These are phyloP conservation scores for Ypsolopha scabrella DNA, from an alignment of 2,888 invertebrate genomes.

Conservation along the genomic window DNA sequence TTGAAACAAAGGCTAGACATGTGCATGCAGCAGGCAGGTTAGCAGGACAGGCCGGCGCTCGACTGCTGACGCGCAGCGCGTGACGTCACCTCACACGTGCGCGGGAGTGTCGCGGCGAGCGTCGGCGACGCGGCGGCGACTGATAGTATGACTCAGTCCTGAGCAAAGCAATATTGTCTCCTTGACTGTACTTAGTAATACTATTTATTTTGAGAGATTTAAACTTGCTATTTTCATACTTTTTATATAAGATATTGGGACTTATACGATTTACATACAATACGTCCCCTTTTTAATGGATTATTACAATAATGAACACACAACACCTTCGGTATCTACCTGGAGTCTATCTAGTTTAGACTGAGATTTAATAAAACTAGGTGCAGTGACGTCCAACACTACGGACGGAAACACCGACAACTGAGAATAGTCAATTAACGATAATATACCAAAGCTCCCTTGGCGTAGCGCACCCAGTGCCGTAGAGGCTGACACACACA, in stretches of 20 bases:
- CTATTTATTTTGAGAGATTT: conserved; percentile 66
- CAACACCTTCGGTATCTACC: too few species aligned
- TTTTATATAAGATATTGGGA: conserved; percentile 50
- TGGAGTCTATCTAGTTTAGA: too few species aligned
- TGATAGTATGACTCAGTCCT: conserved; percentile 46
- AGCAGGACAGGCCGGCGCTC: conserved; percentile 16
- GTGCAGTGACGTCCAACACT: too few species aligned
- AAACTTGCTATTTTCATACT: conserved; percentile 62
- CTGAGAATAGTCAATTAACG: too few species aligned
- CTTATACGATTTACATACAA: conserved; percentile 20
- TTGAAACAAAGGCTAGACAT: not conserved
- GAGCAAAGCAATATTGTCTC: conserved; percentile 56
- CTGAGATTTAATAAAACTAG: too few species aligned
- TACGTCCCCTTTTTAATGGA: conserved; percentile 50
- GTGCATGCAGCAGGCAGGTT: conserved; percentile 23
- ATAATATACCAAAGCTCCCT: too few species aligned
- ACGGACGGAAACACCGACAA: too few species aligned
- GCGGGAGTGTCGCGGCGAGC: conserved; percentile 14
- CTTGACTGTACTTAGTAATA: conserved; percentile 67
- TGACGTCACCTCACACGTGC: not conserved
- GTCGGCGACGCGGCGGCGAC: conserved; percentile 49
- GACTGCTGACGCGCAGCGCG: not conserved
- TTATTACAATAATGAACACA: conserved; percentile 16
- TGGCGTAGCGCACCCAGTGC: too few species aligned
- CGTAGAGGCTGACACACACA: too few species aligned